A percentile compares a stretch with the other conserved stretches of the same genome.
These are phyloP conservation scores for Automeris io DNA, from an alignment of 2,888 invertebrate genomes.

Conservation along the genomic window DNA sequence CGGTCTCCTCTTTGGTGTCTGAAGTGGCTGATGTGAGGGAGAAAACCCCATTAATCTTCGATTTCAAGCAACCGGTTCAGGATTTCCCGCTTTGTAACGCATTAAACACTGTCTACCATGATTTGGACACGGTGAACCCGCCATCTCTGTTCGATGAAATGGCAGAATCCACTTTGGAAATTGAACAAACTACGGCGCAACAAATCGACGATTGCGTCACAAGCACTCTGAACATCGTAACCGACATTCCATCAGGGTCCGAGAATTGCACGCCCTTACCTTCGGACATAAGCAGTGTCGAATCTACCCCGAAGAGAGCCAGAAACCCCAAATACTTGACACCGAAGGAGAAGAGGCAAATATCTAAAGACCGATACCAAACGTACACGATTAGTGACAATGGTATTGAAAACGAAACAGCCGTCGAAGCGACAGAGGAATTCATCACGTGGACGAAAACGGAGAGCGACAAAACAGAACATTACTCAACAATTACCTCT, in stretches of 20 bases:
- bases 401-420: slow-evolving; percentile 41
- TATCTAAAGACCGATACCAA: slow-evolving; percentile 87
- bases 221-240: slow-evolving; percentile 74
- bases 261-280: slow-evolving; percentile 80
- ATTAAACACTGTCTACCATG: slow-evolving; percentile 68
- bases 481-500: slow-evolving; percentile 48
- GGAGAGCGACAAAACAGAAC: slow-evolving; percentile 59
- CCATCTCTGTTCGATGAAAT: slow-evolving; percentile 85
- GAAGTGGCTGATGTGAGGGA: slow-evolving; percentile 81
- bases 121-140: slow-evolving; percentile 83
- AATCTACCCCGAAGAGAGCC: slow-evolving; percentile 84
- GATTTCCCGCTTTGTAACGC: slow-evolving; percentile 65
- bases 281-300: slow-evolving; percentile 85
- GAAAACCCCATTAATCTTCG: slow-evolving; percentile 70
- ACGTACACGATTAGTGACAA: slow-evolving; percentile 87
- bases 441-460: slow-evolving; percentile 66
- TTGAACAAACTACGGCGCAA: slow-evolving; percentile 67
- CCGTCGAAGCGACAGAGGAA: slow-evolving; percentile 49
- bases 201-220: slow-evolving; percentile 79
- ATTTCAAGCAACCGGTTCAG: slow-evolving; percentile 74
- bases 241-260: slow-evolving; percentile 72
- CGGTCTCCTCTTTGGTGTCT: slow-evolving; percentile 89
- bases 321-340: slow-evolving; percentile 75
- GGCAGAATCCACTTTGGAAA: slow-evolving; percentile 77
- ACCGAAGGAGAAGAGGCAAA: slow-evolving; percentile 85